Conservation (phyloP, 1,140 invertebrate species). For the Brachionus manjavacas region DNA sequence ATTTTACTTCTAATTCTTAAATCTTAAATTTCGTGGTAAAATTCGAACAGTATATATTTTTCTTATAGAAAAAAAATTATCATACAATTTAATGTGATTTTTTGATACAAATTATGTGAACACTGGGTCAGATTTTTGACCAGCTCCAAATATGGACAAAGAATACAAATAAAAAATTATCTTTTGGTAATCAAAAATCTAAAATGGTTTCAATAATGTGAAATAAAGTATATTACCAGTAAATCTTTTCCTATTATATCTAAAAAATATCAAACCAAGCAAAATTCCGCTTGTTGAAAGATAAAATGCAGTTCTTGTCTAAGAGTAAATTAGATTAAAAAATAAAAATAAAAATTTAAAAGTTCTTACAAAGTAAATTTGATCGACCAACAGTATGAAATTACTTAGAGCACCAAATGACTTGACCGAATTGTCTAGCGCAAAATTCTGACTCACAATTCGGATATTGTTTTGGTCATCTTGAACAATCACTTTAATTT, state of each 20-base stretch:
- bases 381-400: conserved; percentile 70
- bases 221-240: conserved; percentile 23
- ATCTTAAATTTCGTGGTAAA: too few relatives aligned
- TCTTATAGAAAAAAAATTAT: too few relatives aligned
- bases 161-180: background rate
- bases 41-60: too few relatives aligned
- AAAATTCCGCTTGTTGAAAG: conserved; percentile 13
- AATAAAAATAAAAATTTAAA: conserved; percentile 44
- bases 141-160: background rate
- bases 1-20: too few relatives aligned
- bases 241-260: conserved; percentile 36
- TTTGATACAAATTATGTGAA: too few relatives aligned
- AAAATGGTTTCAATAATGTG: background rate
- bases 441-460: conserved; percentile 67
- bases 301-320: conserved; percentile 41
- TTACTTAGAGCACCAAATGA: conserved; percentile 66
- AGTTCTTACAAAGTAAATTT: conserved; percentile 66
- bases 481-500: conserved; percentile 56
- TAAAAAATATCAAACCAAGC: conserved; percentile 40
- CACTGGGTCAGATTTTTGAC: background rate
- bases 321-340: background rate
- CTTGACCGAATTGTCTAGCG: conserved; percentile 67
- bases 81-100: too few relatives aligned
- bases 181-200: background rate
- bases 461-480: conserved; percentile 64